Conservation (phyloP, 1,140 invertebrate species). For the Aphis gossypii region DNA sequence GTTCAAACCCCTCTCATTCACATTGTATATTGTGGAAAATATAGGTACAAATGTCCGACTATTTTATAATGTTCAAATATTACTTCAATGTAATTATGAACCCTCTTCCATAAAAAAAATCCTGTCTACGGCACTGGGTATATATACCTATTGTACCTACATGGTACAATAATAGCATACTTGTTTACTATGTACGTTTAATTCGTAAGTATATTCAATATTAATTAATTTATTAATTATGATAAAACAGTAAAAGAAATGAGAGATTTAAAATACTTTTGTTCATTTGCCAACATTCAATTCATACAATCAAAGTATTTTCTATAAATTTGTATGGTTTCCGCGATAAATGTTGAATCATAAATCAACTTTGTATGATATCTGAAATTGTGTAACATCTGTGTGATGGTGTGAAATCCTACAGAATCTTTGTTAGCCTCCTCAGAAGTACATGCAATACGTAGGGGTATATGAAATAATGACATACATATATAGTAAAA, state of each 20-base stretch:
- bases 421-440: background rate
- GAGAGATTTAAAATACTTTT: background rate
- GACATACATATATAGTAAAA: background rate
- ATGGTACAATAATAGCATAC: too few species aligned
- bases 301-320: background rate
- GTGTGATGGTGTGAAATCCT: background rate
- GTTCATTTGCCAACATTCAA: background rate
- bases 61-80: too few species aligned
- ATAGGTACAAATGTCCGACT: too few species aligned
- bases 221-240: background rate
- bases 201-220: background rate
- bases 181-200: too few species aligned
- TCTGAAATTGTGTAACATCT: background rate
- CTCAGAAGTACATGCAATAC: background rate
- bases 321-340: background rate
- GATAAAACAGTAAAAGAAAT: background rate
- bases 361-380: background rate
- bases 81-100: too few species aligned
- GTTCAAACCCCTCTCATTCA: too few species aligned
- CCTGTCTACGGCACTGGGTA: too few species aligned
- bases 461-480: background rate
- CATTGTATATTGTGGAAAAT: too few species aligned
- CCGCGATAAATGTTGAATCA: background rate
- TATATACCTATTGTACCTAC: too few species aligned
- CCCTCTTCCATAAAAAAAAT: too few species aligned